A percentile compares a stretch with the other conserved stretches of the same genome.
Evolutionary conservation across 2,113 vertebrate genomes (phyloP).

Genomic region (Theristicus caerulescens): DNA sequence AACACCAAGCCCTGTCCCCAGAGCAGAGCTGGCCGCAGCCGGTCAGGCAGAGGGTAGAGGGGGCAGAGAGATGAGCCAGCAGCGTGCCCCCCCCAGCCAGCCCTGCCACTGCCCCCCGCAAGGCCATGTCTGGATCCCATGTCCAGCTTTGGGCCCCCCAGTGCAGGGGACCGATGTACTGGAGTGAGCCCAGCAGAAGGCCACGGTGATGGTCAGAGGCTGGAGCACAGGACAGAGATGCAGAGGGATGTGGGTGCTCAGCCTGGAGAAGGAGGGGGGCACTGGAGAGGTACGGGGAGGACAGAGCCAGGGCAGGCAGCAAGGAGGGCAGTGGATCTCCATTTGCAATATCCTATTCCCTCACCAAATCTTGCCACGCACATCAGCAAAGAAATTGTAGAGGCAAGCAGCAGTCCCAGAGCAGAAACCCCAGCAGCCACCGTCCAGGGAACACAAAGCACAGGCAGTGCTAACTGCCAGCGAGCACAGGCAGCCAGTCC

Average conservation of each 20-base stretch:
- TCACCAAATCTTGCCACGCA: not conserved
- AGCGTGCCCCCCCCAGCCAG: rapidly evolving
- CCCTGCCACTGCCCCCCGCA: rapidly evolving
- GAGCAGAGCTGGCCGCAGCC: not conserved
- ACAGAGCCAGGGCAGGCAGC: not conserved
- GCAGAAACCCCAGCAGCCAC: not conserved
- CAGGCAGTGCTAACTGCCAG: not conserved
- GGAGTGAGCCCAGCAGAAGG: rapidly evolving
- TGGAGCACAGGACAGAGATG: not conserved
- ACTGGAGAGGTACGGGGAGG: rapidly evolving
- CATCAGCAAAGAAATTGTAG: not conserved
- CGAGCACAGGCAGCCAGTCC: not conserved
- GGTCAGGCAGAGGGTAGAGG: not conserved
- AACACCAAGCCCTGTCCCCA: rapidly evolving
- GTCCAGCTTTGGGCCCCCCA: not conserved
- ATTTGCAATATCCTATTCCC: not conserved
- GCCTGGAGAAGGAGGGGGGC: not conserved
- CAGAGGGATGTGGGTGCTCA: not conserved
- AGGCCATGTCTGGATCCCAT: rapidly evolving
- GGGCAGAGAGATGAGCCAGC: not conserved
- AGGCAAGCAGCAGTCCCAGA: not conserved
- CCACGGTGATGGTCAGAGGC: rapidly evolving
- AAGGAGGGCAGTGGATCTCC: not conserved
- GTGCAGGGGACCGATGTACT: rapidly evolving
- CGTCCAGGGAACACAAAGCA: not conserved